These are phyloP conservation scores for Cydia pomonella DNA, from an alignment of 1,140 invertebrate genomes.

Conservation along the genomic window DNA sequence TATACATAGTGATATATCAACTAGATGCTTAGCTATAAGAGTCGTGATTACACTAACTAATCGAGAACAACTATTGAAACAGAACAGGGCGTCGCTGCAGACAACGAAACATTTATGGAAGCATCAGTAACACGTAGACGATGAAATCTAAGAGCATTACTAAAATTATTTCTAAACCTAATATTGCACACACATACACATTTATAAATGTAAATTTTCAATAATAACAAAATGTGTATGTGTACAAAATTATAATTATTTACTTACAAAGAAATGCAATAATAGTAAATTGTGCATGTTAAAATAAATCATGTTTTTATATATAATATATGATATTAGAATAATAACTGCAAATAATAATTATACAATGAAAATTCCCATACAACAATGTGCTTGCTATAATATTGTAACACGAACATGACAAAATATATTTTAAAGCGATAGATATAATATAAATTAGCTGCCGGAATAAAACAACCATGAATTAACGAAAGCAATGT, in stretches of 20 bases:
- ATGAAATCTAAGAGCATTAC: slow-evolving; percentile 63
- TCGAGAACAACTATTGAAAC: slow-evolving; percentile 59
- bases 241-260: slow-evolving; percentile 68
- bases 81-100: slow-evolving; percentile 57
- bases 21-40: slow-evolving; percentile 68
- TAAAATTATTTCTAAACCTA: slow-evolving; percentile 72
- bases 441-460: slow-evolving; percentile 28
- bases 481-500: slow-evolving; percentile 60
- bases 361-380: slow-evolving; percentile 59
- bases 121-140: slow-evolving; percentile 51
- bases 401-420: slow-evolving; percentile 28
- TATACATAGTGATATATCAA: slow-evolving; percentile 61
- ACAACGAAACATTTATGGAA: slow-evolving; percentile 70
- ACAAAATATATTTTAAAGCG: slow-evolving; percentile 27
- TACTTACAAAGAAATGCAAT: slow-evolving; percentile 69
- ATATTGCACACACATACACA: slow-evolving; percentile 81
- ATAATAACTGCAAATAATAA: slow-evolving; percentile 75
- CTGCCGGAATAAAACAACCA: slow-evolving; percentile 51
- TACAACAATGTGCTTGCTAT: slow-evolving; percentile 61
- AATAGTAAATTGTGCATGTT: slow-evolving; percentile 76
- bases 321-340: slow-evolving; percentile 76
- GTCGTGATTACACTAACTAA: slow-evolving; percentile 78
- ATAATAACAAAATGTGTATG: slow-evolving; percentile 73
- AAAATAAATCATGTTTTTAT: slow-evolving; percentile 76
- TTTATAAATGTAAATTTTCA: slow-evolving; percentile 64